phyloP scores from a whole-genome alignment of 2,888 invertebrate genomes.

The Nomada fucata region DNA sequence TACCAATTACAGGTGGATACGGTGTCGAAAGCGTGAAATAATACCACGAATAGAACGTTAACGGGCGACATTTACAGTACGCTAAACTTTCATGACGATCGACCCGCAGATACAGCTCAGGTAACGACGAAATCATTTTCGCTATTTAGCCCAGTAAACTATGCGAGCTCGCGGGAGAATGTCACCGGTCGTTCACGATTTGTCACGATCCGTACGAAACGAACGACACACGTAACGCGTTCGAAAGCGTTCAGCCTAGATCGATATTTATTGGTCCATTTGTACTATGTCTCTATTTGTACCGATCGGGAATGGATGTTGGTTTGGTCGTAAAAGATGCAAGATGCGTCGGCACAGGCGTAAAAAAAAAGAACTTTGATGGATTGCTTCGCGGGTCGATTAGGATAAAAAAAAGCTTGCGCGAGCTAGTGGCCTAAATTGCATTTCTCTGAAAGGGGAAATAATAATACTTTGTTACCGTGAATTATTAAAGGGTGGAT shows the following conservation, averaged over 20 bases:
- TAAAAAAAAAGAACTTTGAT: slow-evolving; percentile 2
- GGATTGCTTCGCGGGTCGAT: not conserved
- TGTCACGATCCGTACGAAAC: slow-evolving; percentile 41
- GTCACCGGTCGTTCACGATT: slow-evolving; percentile 45
- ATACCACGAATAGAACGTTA: slow-evolving; percentile 54
- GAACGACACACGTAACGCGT: not conserved
- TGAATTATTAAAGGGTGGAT: too few relatives aligned
- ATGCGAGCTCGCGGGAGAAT: slow-evolving; percentile 35
- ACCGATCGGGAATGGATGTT: not conserved
- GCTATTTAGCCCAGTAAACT: slow-evolving; percentile 36
- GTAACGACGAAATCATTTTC: slow-evolving; percentile 58
- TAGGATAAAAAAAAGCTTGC: not conserved
- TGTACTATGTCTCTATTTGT: slow-evolving; percentile 14
- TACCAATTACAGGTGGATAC: slow-evolving; percentile 44
- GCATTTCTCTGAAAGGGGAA: too few relatives aligned
- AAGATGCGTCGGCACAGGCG: too few relatives aligned
- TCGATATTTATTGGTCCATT: slow-evolving; percentile 26
- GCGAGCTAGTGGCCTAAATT: not conserved
- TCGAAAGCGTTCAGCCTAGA: slow-evolving; percentile 4
- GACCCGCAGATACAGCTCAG: slow-evolving; percentile 38
- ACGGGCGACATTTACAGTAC: slow-evolving; percentile 63
- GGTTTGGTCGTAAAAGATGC: not conserved
- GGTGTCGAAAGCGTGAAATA: slow-evolving; percentile 54
- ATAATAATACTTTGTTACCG: too few relatives aligned
- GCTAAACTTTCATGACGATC: slow-evolving; percentile 57